Evolutionary conservation across 1,140 invertebrate genomes (phyloP), one percentile per base, ranked within the genome.

Genomic region (Cotesia glomerata): DNA sequence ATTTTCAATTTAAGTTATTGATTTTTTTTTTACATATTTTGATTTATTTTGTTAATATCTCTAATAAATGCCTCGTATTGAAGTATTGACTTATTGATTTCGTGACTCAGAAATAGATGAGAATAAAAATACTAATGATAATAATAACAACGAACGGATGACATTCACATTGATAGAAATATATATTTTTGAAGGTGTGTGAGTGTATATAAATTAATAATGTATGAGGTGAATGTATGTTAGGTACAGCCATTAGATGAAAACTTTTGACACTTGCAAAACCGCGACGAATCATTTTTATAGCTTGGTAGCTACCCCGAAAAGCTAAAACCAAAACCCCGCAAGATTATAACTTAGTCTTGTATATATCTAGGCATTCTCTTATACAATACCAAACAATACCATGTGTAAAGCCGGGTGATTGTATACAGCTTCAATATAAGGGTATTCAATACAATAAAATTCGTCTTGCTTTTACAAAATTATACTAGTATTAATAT

Each of bases 201-300:
- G 51, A 18, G 9, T 51, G 34, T 56, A 35, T 35, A 18, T 67
- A 67, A 73, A 75, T 82, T 76, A 78, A 80, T 75, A 82, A 81
- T 75, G 74, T 74, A 77, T 77, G 73, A 78, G 74, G 34, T 66
- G 16, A 74, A 36, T 70, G 67, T 69, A 71, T 77, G 71, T 74
- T 69, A 69, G 69, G 36, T 26, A 61, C 65, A 66, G 61, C 74
- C 77, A 82, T 84, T 82, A 81, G 78, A 73, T 69, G 67, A 58
- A 80, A 76, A 81, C 82, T 86, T 86, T 85, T 82, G 82, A 86
- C 82, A 85, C 84, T 85, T 83, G 83, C 84, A 82, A 80, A 84
- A 83, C 78, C 84, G 81, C 77, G 76, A 78, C 84, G 82, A 85
- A 86, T 86, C 75, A 80, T 77, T 80, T 86, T 86, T 85, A 85